phyloP scores from a whole-genome alignment of 2,113 vertebrate genomes.

The Osmerus mordax region DNA sequence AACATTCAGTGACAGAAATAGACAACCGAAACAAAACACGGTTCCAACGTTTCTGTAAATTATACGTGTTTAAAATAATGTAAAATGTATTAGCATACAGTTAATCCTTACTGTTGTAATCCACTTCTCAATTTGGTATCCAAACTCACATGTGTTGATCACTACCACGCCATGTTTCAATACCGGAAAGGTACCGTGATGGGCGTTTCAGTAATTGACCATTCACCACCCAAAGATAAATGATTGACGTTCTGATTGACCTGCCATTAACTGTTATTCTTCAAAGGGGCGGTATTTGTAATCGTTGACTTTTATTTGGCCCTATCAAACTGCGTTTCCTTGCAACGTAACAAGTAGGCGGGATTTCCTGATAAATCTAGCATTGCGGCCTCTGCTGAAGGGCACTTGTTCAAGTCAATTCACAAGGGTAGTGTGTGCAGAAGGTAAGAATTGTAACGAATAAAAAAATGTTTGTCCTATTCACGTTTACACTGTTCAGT shows the following conservation, averaged over 20 bases:
- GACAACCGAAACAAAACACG: too few relatives aligned
- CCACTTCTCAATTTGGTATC: not conserved
- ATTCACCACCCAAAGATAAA: slow-evolving; percentile 32
- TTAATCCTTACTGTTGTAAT: slow-evolving; percentile 5
- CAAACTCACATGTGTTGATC: slow-evolving; percentile 66
- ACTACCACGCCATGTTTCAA: slow-evolving; percentile 53
- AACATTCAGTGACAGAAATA: too few relatives aligned
- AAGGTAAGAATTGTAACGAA: slow-evolving; percentile 52
- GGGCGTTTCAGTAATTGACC: slow-evolving; percentile 15
- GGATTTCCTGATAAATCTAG: slow-evolving; percentile 52
- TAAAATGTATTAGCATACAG: not conserved
- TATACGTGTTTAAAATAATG: not conserved
- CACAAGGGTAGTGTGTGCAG: slow-evolving; percentile 21
- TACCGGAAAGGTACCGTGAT: slow-evolving; percentile 55
- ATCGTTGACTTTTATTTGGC: slow-evolving; percentile 5
- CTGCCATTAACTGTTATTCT: not conserved
- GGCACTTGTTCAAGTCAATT: slow-evolving; percentile 49
- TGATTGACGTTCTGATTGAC: slow-evolving; percentile 29
- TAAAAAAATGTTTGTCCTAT: not conserved
- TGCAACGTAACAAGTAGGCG: slow-evolving; percentile 4
- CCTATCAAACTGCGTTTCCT: not conserved
- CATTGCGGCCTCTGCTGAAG: slow-evolving; percentile 68
- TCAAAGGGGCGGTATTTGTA: rapidly evolving
- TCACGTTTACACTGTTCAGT: not conserved
- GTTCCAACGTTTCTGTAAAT: not conserved